Percentiles rank a stretch among this genome's conserved stretches.
These are phyloP conservation scores for Coenonympha arcania DNA, from an alignment of 2,888 invertebrate genomes.

Conservation along the genomic window DNA sequence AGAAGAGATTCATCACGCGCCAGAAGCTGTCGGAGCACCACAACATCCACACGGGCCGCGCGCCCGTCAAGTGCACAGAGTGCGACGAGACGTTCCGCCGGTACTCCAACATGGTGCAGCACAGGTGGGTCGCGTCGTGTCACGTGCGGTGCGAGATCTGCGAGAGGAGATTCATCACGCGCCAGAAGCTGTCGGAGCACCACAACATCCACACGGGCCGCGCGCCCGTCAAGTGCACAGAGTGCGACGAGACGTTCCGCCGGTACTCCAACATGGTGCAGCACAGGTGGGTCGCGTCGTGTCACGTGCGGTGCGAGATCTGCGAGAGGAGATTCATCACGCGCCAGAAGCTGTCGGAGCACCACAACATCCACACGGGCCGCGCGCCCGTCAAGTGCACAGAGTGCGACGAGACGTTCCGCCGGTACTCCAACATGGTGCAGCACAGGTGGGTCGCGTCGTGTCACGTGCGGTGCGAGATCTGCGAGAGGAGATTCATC, in stretches of 20 bases:
- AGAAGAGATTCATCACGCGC: constrained; percentile 86
- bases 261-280: constrained; percentile 89
- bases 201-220: constrained; percentile 87
- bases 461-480: constrained; percentile 68
- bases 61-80: constrained; percentile 85
- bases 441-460: constrained; percentile 77
- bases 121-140: constrained; percentile 63
- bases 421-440: constrained; percentile 87
- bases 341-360: constrained; percentile 86
- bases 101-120: constrained; percentile 89
- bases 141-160: constrained; percentile 78
- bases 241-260: constrained; percentile 86
- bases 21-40: constrained; percentile 87
- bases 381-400: constrained; percentile 86
- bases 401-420: constrained; percentile 84
- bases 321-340: constrained; percentile 89
- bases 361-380: constrained; percentile 87
- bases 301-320: constrained; percentile 72
- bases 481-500: constrained; percentile 87
- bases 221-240: constrained; percentile 84
- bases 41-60: constrained; percentile 86
- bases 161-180: constrained; percentile 86
- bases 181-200: constrained; percentile 87
- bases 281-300: constrained; percentile 71
- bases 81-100: constrained; percentile 87